Percentiles rank a stretch among this genome's conserved stretches.
These are phyloP conservation scores for Gibbula magus DNA, from an alignment of 2,888 invertebrate species.

Conservation along the genomic window DNA sequence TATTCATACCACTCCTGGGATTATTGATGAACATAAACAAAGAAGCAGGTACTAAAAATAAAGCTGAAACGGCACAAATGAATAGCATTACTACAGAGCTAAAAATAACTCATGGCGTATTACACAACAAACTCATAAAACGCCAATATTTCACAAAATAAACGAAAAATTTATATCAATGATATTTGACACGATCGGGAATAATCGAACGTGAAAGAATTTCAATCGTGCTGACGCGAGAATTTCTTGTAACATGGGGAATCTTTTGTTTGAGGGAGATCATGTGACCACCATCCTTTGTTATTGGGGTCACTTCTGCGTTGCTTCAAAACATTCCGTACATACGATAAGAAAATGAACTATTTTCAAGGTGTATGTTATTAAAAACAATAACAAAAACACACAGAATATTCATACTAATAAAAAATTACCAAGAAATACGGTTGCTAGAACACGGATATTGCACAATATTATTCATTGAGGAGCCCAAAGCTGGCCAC, in stretches of 20 bases:
- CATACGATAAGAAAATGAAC: neutral
- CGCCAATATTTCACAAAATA: no score
- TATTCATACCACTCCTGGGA: neutral
- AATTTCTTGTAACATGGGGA: neutral
- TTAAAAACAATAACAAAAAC: neutral
- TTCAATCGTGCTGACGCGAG: slow-evolving; percentile 7
- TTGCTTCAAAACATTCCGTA: slow-evolving; percentile 19
- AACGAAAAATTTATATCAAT: no score
- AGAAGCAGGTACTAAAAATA: slow-evolving; percentile 22
- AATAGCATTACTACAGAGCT: slow-evolving; percentile 8
- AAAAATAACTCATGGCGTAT: slow-evolving; percentile 3
- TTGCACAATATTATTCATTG: slow-evolving; percentile 15
- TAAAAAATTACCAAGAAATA: neutral
- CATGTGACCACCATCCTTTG: slow-evolving; percentile 19
- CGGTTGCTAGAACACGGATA: neutral
- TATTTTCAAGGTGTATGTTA: neutral
- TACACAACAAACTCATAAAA: neutral
- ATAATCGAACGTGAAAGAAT: neutral
- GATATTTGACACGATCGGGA: neutral
- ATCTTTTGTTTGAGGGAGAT: neutral
- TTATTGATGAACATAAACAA: slow-evolving; percentile 17
- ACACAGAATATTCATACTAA: neutral
- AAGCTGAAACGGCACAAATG: slow-evolving; percentile 11
- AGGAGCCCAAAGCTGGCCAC: neutral
- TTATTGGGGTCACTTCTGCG: slow-evolving; percentile 17